A percentile compares a stretch with the other conserved stretches of the same genome.
Conservation (phyloP, 2,797 vertebrate genomes). For the Orestias chungarensis region DNA sequence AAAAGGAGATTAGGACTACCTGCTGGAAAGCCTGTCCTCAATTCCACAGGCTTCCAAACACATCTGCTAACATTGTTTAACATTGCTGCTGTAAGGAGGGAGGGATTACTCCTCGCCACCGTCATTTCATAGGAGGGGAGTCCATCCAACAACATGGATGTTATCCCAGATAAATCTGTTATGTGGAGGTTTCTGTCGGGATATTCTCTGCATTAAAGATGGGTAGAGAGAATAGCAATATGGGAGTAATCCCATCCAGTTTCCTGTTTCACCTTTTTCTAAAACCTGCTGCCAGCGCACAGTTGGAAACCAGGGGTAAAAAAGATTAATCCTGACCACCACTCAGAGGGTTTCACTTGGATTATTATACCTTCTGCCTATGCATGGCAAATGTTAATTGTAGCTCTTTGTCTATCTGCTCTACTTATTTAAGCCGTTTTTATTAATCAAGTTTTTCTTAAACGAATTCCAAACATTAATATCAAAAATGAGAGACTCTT, state of each 20-base stretch:
- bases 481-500: too few species aligned
- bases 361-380: conserved; percentile 24
- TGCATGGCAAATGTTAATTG: conserved; percentile 29
- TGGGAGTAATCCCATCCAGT: conserved; percentile 60
- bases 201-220: conserved; percentile 69
- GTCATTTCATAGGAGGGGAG: conserved; percentile 47
- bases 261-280: conserved; percentile 60
- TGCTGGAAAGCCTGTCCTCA: conserved; percentile 78
- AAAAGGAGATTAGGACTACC: conserved; percentile 77
- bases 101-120: conserved; percentile 72
- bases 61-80: conserved; percentile 81
- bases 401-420: conserved; percentile 35
- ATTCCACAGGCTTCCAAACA: conserved; percentile 69
- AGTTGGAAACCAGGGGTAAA: conserved; percentile 12
- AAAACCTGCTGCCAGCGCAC: conserved; percentile 25
- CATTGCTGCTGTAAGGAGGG: conserved; percentile 68
- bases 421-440: conserved; percentile 29
- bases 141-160: conserved; percentile 68
- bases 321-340: conserved; percentile 7
- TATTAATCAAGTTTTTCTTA: neutral
- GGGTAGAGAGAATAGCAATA: conserved; percentile 53
- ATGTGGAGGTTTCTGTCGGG: conserved; percentile 59
- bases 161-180: conserved; percentile 82
- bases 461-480: too few species aligned
- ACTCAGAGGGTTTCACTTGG: conserved; percentile 25